Percentiles rank a stretch among this genome's conserved stretches.
Evolutionary conservation across 2,888 invertebrate species (phyloP).

Genomic region (Alentia gelatinosa): DNA sequence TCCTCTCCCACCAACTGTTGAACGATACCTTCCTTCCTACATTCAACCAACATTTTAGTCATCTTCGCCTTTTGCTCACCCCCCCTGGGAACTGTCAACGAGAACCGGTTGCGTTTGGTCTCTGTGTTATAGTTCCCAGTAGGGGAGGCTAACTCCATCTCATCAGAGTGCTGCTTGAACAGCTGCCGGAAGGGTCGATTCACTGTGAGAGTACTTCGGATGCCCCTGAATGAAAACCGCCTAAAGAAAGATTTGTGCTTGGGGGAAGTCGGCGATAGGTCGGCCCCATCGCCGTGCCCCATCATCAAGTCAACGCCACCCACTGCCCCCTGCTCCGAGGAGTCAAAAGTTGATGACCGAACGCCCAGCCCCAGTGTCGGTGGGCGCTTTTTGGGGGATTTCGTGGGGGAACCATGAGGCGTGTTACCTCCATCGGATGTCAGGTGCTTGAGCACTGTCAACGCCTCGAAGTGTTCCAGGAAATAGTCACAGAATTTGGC

Average conservation of each 20-base stretch:
- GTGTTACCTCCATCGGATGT: slow-evolving; percentile 17
- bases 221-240: slow-evolving; percentile 92
- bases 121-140: slow-evolving; percentile 2
- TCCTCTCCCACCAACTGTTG: slow-evolving; percentile 96
- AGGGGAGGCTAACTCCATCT: slow-evolving; percentile 84
- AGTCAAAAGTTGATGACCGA: slow-evolving; percentile 48
- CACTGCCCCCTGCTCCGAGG: slow-evolving; percentile 53
- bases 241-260: slow-evolving; percentile 86
- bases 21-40: slow-evolving; percentile 93
- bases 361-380: not conserved
- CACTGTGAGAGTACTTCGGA: slow-evolving; percentile 77
- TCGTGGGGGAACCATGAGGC: slow-evolving; percentile 18
- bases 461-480: slow-evolving; percentile 91
- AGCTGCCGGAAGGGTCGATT: slow-evolving; percentile 86
- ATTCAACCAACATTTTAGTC: slow-evolving; percentile 64
- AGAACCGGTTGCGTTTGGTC: slow-evolving; percentile 30
- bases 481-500: slow-evolving; percentile 92
- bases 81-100: not conserved
- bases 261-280: slow-evolving; percentile 25
- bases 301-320: not conserved
- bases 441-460: slow-evolving; percentile 46
- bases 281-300: slow-evolving; percentile 32
- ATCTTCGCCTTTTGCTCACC: slow-evolving; percentile 56
- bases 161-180: slow-evolving; percentile 95
- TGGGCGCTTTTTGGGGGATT: slow-evolving; percentile 33